Base-by-base conservation (phyloP, 2,888 invertebrate species). In the Hesperia comma region DNA sequence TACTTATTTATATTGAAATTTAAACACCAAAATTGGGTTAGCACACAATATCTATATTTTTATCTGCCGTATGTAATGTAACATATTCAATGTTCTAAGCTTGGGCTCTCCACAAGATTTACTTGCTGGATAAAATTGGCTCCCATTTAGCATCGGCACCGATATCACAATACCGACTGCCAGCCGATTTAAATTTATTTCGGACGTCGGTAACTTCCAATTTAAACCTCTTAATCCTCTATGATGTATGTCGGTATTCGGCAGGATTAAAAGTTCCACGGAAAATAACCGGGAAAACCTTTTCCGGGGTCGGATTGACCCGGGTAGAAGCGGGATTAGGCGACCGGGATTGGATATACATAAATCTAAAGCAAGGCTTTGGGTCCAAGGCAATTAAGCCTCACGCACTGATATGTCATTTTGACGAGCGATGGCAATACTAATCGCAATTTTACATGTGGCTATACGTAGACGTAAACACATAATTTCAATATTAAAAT, bases 171-270 rank as follows among this genome's bases (percentile, higher is more conserved):
- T 92, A 91, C 90, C 87, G 86, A 84, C 83, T 90, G 90, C 91
- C 90, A 86, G 84, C 87, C 92, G 92, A 92, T 92, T 91, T 90
- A 91, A 92, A 92, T 92, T 92, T 92, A 92, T 92, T 91, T 91
- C 90, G 90, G 89, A 89, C 92, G 92, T 91, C 91, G 92, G 92
- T 92, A 92, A 92, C 92, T 92, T 92, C 92, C 92, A 92, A 92
- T 92, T 92, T 92, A 92, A 92, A 92, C 92, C 92, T 92, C 92
- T 92, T 92, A 92, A 92, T 92, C 92, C 92, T 86, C 88, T 91
- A 92, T 92, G 92, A 92, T 92, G 91, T 91, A 92, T 92, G 90
- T 90, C 88, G 92, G 92, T 92, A 92, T 92, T 92, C 91, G 87
- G 88, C 85, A 77, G 92, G 92, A 92, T 92, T 92, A 92, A 92